Percentiles rank a stretch among this genome's conserved stretches.
These are phyloP conservation scores for Fulica atra DNA, from an alignment of 2,113 vertebrate species.

Conservation along the genomic window DNA sequence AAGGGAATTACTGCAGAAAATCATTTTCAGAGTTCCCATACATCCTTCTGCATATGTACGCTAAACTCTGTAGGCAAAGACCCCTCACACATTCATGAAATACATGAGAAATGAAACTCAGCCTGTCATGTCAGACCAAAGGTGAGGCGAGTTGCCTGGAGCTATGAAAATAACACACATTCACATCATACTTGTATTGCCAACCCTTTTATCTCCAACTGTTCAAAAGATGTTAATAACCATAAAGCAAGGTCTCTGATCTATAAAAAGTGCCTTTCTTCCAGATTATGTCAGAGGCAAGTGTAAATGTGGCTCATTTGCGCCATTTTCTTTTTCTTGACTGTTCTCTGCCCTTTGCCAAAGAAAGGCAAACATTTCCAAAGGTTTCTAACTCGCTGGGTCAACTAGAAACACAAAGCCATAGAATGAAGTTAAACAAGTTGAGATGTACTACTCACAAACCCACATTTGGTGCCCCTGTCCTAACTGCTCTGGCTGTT, in stretches of 20 bases:
- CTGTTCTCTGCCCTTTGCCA: background rate
- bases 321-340: background rate
- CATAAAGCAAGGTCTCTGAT: background rate
- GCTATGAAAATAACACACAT: background rate
- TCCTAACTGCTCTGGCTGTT: background rate
- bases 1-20: background rate
- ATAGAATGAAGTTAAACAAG: background rate
- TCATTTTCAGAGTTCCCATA: background rate
- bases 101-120: background rate
- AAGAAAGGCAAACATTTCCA: background rate
- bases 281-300: background rate
- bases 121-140: background rate
- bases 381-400: background rate
- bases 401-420: background rate
- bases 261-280: background rate
- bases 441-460: background rate
- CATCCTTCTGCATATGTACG: background rate
- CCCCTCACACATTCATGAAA: background rate
- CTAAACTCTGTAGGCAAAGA: background rate
- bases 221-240: background rate
- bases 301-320: background rate
- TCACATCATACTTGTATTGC: fast-evolving
- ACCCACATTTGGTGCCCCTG: background rate
- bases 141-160: background rate
- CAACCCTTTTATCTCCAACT: background rate